Evolutionary conservation across 2,888 invertebrate species (phyloP).

Genomic region (Eupsilia transversa): DNA sequence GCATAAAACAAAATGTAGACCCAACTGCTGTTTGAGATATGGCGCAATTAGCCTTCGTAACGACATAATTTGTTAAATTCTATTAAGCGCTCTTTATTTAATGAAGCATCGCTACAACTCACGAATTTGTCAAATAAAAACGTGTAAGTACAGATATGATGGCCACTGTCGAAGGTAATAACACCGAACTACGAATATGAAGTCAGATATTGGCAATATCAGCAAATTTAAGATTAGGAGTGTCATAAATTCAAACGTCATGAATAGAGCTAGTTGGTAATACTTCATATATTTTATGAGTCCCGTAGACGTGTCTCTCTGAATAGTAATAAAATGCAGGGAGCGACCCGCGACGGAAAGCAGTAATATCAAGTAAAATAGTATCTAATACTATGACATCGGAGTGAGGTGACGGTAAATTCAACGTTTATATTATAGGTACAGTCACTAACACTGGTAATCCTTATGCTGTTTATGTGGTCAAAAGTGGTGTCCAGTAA

Average conservation of each 20-base stretch:
- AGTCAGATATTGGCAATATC: conserved; percentile 65
- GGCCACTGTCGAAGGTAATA: conserved; percentile 37
- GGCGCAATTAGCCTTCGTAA: conserved; percentile 61
- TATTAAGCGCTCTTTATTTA: conserved; percentile 58
- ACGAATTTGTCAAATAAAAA: conserved; percentile 53
- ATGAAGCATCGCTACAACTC: conserved; percentile 56
- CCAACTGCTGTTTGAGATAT: conserved; percentile 58
- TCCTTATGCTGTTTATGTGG: conserved; percentile 54
- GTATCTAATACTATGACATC: conserved; percentile 64
- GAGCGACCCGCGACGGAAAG: conserved; percentile 66
- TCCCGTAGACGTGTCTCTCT: conserved; percentile 70
- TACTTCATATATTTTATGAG: conserved; percentile 73
- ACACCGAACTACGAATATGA: conserved; percentile 48
- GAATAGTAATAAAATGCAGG: conserved; percentile 75
- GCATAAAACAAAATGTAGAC: conserved; percentile 36
- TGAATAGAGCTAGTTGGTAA: conserved; percentile 66
- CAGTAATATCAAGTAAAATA: conserved; percentile 73
- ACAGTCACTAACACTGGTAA: conserved; percentile 34
- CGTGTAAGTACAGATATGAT: conserved; percentile 8
- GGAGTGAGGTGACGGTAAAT: conserved; percentile 65
- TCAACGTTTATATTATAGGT: conserved; percentile 67
- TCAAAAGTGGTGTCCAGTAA: conserved; percentile 33
- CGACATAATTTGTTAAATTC: conserved; percentile 66
- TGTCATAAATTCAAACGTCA: conserved; percentile 67
- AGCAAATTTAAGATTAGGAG: conserved; percentile 67